Percentiles rank a stretch among this genome's conserved stretches.
These are phyloP conservation scores for Cantharis rufa DNA, from an alignment of 2,888 invertebrate species.

Conservation along the genomic window DNA sequence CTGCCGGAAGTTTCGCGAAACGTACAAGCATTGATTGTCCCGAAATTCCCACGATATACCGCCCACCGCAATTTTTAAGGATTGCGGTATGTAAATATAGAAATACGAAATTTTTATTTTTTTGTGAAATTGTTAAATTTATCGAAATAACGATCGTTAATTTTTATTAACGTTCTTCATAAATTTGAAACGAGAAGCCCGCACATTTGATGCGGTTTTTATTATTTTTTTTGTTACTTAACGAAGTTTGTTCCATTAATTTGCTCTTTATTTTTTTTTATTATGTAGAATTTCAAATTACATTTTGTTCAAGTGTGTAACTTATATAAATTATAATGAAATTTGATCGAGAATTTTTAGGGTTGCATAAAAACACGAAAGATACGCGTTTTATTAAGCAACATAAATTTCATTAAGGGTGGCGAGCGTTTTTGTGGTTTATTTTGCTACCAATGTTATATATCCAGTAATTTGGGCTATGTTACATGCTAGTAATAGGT, in stretches of 20 bases:
- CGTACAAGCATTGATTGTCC: too few species aligned
- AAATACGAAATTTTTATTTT: background rate
- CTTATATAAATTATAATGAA: constrained; percentile 4
- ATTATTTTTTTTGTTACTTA: background rate
- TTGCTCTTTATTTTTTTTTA: background rate
- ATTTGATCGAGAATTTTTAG: constrained; percentile 12
- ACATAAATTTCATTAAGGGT: constrained; percentile 30
- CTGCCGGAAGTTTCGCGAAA: too few species aligned
- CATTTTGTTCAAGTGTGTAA: background rate
- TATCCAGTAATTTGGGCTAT: constrained; percentile 17
- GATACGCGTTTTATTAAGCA: constrained; percentile 24
- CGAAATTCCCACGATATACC: too few species aligned
- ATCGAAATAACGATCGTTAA: background rate
- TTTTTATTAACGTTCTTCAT: background rate
- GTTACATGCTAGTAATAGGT: constrained; percentile 6
- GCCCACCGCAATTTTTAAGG: too few species aligned
- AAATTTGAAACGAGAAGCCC: background rate
- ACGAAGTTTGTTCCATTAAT: background rate
- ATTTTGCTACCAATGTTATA: constrained; percentile 8
- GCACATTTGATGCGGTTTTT: background rate
- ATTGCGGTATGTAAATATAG: too few species aligned
- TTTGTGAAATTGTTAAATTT: background rate
- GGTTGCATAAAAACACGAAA: constrained; percentile 19
- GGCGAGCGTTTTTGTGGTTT: constrained; percentile 25
- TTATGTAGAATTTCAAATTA: background rate